Evolutionary conservation across 2,113 vertebrate species (phyloP).

Genomic region (Oceanites oceanicus): DNA sequence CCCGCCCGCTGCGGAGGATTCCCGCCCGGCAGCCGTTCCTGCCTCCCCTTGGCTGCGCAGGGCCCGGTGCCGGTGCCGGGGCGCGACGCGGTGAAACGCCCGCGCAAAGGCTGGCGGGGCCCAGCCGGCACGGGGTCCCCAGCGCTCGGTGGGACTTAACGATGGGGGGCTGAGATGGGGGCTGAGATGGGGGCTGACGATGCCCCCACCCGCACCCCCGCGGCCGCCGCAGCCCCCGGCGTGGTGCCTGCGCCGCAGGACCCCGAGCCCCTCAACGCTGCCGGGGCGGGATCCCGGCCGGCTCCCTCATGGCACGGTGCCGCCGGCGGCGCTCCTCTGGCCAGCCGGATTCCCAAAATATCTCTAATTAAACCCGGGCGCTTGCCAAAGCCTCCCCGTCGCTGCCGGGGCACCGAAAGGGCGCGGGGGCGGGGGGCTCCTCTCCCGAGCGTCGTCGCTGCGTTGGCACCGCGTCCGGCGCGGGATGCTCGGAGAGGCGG

Average conservation of each 20-base stretch:
- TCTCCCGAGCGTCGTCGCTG: no score
- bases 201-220: no score
- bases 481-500: no score
- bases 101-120: background rate
- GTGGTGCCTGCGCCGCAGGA: background rate
- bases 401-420: background rate
- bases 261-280: accelerated
- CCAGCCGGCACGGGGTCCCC: background rate
- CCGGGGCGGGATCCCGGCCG: background rate
- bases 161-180: no score
- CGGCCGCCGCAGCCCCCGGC: background rate
- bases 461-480: background rate
- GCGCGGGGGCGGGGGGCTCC: background rate
- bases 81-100: no score
- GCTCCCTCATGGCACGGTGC: no score
- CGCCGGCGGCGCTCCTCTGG: accelerated
- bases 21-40: background rate
- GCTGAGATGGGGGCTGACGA: no score
- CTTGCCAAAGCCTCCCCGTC: accelerated
- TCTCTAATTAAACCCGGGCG: accelerated
- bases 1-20: background rate
- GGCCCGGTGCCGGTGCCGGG: no score
- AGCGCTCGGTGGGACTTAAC: no score
- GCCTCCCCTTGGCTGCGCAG: background rate
- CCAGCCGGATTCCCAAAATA: background rate